phyloP scores from a whole-genome alignment of 2,797 vertebrate species.

The Neomorphus geoffroyi region DNA sequence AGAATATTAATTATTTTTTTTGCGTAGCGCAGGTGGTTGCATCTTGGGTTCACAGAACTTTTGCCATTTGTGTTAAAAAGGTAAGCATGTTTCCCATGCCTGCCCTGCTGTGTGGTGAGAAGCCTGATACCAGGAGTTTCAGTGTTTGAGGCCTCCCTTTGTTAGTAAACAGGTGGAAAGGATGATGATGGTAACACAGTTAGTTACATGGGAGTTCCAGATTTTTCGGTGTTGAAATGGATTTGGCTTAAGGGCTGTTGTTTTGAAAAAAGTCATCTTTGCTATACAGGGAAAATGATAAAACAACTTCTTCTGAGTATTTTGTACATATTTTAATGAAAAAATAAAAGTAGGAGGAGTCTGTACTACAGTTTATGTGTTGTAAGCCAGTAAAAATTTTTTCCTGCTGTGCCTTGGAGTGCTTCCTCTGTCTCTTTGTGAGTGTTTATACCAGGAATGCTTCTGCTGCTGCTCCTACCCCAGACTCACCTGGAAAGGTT shows the following conservation, averaged over 20 bases:
- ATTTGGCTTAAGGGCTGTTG: background rate
- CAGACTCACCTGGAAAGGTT: background rate
- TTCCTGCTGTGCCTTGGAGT: background rate
- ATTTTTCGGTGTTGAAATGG: background rate
- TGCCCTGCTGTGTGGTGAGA: background rate
- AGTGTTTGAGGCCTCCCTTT: background rate
- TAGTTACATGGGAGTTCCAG: background rate
- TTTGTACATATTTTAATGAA: background rate
- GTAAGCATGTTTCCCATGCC: background rate
- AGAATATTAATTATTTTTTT: background rate
- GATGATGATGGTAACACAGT: accelerated
- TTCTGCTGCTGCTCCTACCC: background rate
- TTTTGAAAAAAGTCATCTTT: background rate
- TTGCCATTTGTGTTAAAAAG: background rate
- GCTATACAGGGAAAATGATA: background rate
- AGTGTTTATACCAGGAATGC: background rate
- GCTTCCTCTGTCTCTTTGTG: background rate
- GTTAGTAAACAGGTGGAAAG: background rate
- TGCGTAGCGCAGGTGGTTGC: background rate
- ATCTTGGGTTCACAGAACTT: background rate
- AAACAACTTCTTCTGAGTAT: background rate
- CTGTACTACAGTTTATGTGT: background rate
- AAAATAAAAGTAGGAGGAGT: background rate
- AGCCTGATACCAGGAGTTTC: background rate
- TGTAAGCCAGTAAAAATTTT: background rate